Evolutionary conservation across 2,797 vertebrate genomes (phyloP).

Genomic region (Enteromius unitaeniatus): DNA sequence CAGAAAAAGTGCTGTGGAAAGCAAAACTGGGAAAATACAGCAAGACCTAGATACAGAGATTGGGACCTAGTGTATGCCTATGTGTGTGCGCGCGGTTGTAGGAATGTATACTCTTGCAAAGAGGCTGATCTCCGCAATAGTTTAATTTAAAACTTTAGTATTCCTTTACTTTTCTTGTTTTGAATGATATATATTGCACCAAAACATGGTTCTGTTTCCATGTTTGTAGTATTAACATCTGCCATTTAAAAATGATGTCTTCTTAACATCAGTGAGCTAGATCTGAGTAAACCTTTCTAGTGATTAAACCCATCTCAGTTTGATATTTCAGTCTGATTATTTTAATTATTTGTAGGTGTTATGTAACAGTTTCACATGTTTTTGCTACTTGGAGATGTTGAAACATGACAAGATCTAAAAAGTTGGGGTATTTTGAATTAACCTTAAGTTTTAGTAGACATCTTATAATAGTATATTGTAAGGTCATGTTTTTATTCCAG

Average conservation of each 20-base stretch:
- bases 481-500: not conserved
- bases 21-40: conserved; percentile 41
- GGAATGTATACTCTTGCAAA: conserved; percentile 11
- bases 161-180: conserved; percentile 16
- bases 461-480: not conserved
- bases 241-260: not conserved
- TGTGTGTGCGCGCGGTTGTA: not conserved
- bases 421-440: no score
- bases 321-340: not conserved
- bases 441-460: not conserved
- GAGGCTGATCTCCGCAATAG: not conserved
- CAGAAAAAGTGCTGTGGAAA: conserved; percentile 33
- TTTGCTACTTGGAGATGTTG: not conserved
- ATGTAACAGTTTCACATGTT: not conserved
- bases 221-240: conserved; percentile 38
- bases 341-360: not conserved
- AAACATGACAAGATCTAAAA: not conserved
- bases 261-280: not conserved
- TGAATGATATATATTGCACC: conserved; percentile 30
- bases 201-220: conserved; percentile 15
- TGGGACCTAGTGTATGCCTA: not conserved
- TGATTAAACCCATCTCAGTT: not conserved
- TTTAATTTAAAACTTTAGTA: conserved; percentile 2
- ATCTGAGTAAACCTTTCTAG: not conserved
- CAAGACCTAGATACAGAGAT: conserved; percentile 36